phyloP scores from a whole-genome alignment of 2,797 vertebrate genomes.

The Neosilurus mollespiculum region DNA sequence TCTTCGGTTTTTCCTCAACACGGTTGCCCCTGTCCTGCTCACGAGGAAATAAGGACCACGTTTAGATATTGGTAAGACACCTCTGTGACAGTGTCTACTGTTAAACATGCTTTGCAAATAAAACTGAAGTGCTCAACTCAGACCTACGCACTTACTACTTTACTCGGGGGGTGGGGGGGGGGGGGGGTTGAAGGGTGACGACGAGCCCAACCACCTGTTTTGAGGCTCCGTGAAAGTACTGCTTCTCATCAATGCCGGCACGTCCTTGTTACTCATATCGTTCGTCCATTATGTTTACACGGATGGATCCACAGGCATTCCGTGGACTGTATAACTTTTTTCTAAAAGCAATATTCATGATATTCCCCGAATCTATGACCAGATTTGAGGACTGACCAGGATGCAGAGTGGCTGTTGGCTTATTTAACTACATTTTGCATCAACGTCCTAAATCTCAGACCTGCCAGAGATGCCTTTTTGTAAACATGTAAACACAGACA shows the following conservation, averaged over 20 bases:
- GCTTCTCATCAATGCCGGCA: neutral
- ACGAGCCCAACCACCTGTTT: neutral
- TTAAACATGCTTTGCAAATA: neutral
- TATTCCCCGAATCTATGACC: conserved; percentile 1
- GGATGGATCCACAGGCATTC: neutral
- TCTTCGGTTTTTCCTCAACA: neutral
- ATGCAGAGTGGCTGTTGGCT: neutral
- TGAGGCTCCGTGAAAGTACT: neutral
- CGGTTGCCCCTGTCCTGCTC: neutral
- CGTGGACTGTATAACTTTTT: neutral
- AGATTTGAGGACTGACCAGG: neutral
- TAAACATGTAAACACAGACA: neutral
- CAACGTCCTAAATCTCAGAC: neutral
- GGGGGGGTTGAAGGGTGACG: neutral
- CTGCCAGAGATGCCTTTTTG: neutral
- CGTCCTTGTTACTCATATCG: neutral
- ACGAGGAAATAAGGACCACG: neutral
- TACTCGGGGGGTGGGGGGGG: too few species aligned
- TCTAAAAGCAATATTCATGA: neutral
- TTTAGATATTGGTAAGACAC: neutral
- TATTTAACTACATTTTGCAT: conserved; percentile 19
- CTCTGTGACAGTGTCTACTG: too few species aligned
- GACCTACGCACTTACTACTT: too few species aligned
- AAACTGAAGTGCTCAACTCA: neutral
- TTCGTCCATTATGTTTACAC: conserved; percentile 9